These are phyloP conservation scores for Eurytoma californica DNA, from an alignment of 2,888 invertebrate genomes.

Conservation along the genomic window DNA sequence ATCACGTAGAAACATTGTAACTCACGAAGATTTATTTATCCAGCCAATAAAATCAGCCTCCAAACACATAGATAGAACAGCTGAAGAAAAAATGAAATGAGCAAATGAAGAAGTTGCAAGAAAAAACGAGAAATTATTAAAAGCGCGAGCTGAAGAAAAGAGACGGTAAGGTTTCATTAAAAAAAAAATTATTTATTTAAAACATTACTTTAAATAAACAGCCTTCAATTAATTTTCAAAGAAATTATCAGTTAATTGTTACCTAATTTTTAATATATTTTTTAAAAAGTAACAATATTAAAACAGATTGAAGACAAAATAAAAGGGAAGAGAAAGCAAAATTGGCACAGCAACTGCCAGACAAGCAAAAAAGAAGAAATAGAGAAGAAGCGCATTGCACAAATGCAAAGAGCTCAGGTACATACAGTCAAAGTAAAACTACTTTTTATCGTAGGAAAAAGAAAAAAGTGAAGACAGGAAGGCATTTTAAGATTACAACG, in stretches of 20 bases:
- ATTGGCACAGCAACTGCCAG: constrained; percentile 68
- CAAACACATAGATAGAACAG: constrained; percentile 65
- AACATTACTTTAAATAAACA: constrained; percentile 13
- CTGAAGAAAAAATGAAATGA: constrained; percentile 71
- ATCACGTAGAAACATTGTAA: constrained; percentile 70
- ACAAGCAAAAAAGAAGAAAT: constrained; percentile 76
- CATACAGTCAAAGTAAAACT: not conserved
- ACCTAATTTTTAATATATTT: too few species aligned
- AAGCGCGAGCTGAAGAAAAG: constrained; percentile 78
- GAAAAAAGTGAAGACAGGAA: constrained; percentile 69
- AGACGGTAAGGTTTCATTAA: constrained; percentile 71
- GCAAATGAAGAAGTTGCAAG: constrained; percentile 76
- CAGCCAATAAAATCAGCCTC: constrained; percentile 66
- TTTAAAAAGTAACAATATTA: constrained; percentile 66
- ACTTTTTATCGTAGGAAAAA: constrained; percentile 67
- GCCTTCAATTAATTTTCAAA: too few species aligned
- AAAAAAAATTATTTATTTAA: not conserved
- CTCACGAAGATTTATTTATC: constrained; percentile 64
- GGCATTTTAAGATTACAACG: constrained; percentile 65
- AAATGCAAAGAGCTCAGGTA: constrained; percentile 68
- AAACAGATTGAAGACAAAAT: constrained; percentile 74
- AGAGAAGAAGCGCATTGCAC: constrained; percentile 73
- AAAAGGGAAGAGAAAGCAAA: constrained; percentile 73
- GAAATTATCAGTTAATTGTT: too few species aligned
- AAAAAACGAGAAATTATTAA: constrained; percentile 79